Evolutionary conservation across 2,113 vertebrate genomes (phyloP).

Genomic region (Dasyurus viverrinus): DNA sequence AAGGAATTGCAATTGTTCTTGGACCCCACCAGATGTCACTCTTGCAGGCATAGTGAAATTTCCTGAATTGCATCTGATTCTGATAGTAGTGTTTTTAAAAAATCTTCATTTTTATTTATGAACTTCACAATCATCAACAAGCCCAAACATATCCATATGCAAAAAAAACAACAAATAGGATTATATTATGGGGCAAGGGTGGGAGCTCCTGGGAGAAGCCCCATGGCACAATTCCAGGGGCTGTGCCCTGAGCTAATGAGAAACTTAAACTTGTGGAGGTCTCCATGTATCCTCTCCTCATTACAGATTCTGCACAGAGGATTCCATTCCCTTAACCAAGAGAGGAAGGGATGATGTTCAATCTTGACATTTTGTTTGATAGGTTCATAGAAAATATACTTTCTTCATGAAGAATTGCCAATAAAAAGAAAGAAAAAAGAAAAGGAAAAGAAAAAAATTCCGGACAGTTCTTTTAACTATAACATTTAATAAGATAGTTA

Average conservation of each 20-base stretch:
- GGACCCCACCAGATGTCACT: slow-evolving; percentile 69
- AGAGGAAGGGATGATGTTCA: not conserved
- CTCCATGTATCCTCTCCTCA: not conserved
- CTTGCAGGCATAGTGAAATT: slow-evolving; percentile 40
- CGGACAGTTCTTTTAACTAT: not conserved
- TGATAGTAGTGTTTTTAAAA: not conserved
- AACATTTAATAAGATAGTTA: not conserved
- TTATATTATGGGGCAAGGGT: not conserved
- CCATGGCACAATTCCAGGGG: not conserved
- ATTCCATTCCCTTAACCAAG: not conserved
- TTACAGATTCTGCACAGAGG: not conserved
- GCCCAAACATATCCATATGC: not conserved
- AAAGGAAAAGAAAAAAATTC: not conserved
- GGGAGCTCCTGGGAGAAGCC: not conserved
- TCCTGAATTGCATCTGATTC: not conserved
- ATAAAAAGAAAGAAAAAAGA: not conserved
- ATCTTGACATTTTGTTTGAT: not conserved
- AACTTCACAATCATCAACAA: not conserved
- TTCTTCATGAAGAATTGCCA: not conserved
- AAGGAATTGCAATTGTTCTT: not conserved
- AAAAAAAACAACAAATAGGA: not conserved
- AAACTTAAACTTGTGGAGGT: not conserved
- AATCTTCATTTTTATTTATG: not conserved
- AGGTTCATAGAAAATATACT: not conserved
- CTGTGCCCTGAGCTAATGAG: not conserved